Conservation (phyloP, 2,888 invertebrate species). For the Schrankia costaestrigalis region DNA sequence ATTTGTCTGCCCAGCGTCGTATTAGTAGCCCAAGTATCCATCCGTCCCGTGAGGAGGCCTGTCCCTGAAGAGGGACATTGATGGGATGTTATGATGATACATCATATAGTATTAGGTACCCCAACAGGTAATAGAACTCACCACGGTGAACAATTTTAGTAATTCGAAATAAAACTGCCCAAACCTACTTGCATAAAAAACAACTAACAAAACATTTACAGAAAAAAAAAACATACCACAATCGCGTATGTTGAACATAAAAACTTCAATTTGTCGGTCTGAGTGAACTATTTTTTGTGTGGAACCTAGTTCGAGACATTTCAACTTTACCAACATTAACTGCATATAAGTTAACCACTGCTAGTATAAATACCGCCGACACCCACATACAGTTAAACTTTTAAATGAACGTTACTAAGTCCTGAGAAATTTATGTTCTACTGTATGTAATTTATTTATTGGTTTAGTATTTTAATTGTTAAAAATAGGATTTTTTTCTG, state of each 20-base stretch:
- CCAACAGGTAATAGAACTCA: no score
- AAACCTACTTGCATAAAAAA: constrained; percentile 1
- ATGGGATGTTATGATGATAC: no score
- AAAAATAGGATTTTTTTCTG: no score
- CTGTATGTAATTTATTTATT: no score
- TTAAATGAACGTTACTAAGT: background rate
- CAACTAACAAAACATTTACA: constrained; percentile 2
- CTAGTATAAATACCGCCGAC: constrained; percentile 1
- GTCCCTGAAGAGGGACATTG: no score
- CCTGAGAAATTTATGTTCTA: background rate
- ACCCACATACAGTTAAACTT: background rate
- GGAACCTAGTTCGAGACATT: constrained; percentile 23
- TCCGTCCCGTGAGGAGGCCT: no score
- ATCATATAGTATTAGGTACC: no score
- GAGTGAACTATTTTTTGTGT: constrained; percentile 28
- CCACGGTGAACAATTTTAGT: no score
- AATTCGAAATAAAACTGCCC: constrained; percentile 1
- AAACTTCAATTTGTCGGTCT: constrained; percentile 25
- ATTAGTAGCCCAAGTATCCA: no score
- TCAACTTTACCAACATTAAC: constrained; percentile 13
- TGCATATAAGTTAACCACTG: constrained; percentile 12
- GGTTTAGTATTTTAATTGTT: no score
- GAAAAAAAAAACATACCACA: constrained; percentile 11
- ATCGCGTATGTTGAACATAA: constrained; percentile 10
- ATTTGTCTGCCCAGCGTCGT: no score